Percentiles rank a stretch among this genome's conserved stretches.
phyloP scores from a whole-genome alignment of 1,140 invertebrate genomes.

The Cepaea nemoralis region DNA sequence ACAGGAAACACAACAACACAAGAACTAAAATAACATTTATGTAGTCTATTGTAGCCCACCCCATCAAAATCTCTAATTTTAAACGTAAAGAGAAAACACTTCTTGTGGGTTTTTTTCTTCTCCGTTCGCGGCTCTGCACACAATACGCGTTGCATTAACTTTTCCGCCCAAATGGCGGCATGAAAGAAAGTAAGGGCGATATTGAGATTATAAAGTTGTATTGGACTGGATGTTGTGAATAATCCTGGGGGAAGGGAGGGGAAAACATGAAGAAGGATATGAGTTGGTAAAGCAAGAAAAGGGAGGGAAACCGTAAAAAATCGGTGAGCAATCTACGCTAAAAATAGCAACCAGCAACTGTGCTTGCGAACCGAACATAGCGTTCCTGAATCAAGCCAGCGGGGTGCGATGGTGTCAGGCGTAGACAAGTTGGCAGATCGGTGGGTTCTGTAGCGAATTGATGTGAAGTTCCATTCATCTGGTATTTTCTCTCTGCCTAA shows the following conservation, averaged over 20 bases:
- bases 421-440: neutral
- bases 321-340: neutral
- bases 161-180: neutral
- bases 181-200: neutral
- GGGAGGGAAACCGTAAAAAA: neutral
- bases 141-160: neutral
- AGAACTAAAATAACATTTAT: too few species aligned
- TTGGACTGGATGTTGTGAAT: neutral
- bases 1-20: too few species aligned
- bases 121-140: too few species aligned
- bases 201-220: neutral
- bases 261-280: neutral
- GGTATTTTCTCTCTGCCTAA: neutral
- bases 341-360: constrained; percentile 1
- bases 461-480: neutral
- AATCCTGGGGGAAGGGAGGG: neutral
- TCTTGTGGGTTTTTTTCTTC: too few species aligned
- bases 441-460: neutral
- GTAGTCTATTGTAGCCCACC: too few species aligned
- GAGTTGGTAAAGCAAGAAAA: neutral
- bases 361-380: neutral
- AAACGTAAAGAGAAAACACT: too few species aligned
- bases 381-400: constrained; percentile 9
- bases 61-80: too few species aligned
- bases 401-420: neutral